A percentile compares a stretch with the other conserved stretches of the same genome.
These are phyloP conservation scores for Verasper variegatus DNA, from an alignment of 2,113 vertebrate species.

Conservation along the genomic window DNA sequence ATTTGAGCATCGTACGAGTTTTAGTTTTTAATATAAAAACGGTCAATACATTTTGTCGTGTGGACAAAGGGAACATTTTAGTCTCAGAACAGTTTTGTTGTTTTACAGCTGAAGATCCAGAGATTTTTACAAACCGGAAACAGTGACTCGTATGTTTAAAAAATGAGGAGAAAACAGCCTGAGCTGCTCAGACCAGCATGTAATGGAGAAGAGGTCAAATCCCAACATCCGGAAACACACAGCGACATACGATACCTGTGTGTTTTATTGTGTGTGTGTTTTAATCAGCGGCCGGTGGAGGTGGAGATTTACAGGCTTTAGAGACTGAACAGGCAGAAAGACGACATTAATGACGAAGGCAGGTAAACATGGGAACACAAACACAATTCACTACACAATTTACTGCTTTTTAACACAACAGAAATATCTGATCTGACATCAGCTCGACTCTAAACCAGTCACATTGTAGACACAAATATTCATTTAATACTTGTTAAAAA, in stretches of 20 bases:
- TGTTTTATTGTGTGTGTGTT: constrained; percentile 47
- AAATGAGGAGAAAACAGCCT: constrained; percentile 17
- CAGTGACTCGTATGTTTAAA: constrained; percentile 16
- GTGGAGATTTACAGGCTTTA: constrained; percentile 85
- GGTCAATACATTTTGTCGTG: too few species aligned
- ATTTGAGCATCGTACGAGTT: too few species aligned
- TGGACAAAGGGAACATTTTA: too few species aligned
- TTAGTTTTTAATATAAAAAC: too few species aligned
- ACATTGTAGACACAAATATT: too few species aligned
- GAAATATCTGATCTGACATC: background rate
- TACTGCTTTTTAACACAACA: background rate
- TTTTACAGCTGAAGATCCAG: too few species aligned
- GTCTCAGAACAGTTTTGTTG: too few species aligned
- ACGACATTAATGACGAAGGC: constrained; percentile 29
- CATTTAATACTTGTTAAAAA: too few species aligned
- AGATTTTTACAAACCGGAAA: background rate
- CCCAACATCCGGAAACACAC: background rate
- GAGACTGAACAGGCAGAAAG: constrained; percentile 85
- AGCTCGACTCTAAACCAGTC: too few species aligned
- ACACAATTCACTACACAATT: background rate
- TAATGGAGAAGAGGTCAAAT: constrained; percentile 52
- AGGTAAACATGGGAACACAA: background rate
- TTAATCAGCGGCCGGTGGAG: constrained; percentile 83
- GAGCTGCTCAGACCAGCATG: constrained; percentile 32
- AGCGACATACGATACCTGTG: constrained; percentile 80